Percentiles rank a stretch among this genome's conserved stretches.
These are phyloP conservation scores for Pseudomyrmex pallidus DNA, from an alignment of 1,140 invertebrate species.

Conservation along the genomic window DNA sequence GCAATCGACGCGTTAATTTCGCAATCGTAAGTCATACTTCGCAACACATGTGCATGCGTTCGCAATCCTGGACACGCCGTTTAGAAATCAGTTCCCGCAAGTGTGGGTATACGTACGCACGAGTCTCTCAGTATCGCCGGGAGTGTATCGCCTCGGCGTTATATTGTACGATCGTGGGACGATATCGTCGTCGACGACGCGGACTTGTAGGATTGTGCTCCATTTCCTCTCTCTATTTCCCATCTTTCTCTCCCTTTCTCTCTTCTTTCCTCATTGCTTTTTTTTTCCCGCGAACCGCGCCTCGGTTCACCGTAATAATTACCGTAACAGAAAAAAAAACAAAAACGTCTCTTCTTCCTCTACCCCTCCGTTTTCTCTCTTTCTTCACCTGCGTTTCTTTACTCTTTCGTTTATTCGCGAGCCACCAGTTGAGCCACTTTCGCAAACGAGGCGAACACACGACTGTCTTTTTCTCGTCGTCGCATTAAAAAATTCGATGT, in stretches of 20 bases:
- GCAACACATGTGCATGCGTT: slow-evolving; percentile 32
- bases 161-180: slow-evolving; percentile 75
- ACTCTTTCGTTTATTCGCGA: slow-evolving; percentile 24
- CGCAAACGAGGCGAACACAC: neutral
- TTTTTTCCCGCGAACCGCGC: slow-evolving; percentile 3
- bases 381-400: slow-evolving; percentile 22
- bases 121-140: neutral
- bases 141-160: slow-evolving; percentile 68
- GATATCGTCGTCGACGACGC: slow-evolving; percentile 22
- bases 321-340: neutral
- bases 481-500: neutral
- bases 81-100: slow-evolving; percentile 62
- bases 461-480: slow-evolving; percentile 8
- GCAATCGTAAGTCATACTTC: slow-evolving; percentile 43
- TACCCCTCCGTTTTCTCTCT: slow-evolving; percentile 15
- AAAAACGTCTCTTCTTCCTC: slow-evolving; percentile 31
- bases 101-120: slow-evolving; percentile 10
- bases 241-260: slow-evolving; percentile 18
- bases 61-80: slow-evolving; percentile 14
- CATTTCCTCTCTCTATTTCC: slow-evolving; percentile 72
- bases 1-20: slow-evolving; percentile 41
- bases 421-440: slow-evolving; percentile 33
- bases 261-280: neutral
- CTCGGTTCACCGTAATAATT: slow-evolving; percentile 43
- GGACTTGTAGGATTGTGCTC: slow-evolving; percentile 70